Evolutionary conservation across 1,140 invertebrate genomes (phyloP), one percentile per base, ranked within the genome.

Genomic region (Phymorhynchus buccinoides): DNA sequence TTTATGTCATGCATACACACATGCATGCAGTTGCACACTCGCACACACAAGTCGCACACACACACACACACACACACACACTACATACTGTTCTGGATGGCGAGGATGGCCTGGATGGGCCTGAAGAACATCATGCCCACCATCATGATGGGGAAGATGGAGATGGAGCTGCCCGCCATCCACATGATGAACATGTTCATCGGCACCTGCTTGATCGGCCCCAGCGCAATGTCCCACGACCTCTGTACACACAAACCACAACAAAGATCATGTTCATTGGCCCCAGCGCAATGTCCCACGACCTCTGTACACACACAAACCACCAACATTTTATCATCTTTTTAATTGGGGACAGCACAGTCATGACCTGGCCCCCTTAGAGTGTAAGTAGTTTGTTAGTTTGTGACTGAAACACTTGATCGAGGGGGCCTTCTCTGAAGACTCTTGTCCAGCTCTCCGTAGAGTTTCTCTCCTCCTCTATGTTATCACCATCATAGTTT

Each of bases 61-160:
- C 16, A 27, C 62, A 66, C n/a, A 75, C 35, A 75, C 66, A 71
- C 66, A 71, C 7, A 80, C 16, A 42, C 68, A n/a, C 6, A 88
- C 91, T 89, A 77, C n/a, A n/a, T n/a, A 91, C 91, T 91, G 84
- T 89, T 90, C 62, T 90, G 89, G 35, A 90, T 87, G 2, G 97
- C 95, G 91, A 99, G 97, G 32, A 99, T 94, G 14, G 98, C 97
- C 94, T 99, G 98, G 3, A 99, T 96, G 27, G 98, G 98, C 88
- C 98, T 94, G 85, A 99, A 96, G 87, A 99, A 97, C 92, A 99
- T 95, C 99, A 99, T 99, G 56, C 98, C 98, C 32, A 99, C 97
- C 98, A 99, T 99, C 99, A 99, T 99, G n/a, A 99, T 99, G 1
- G 99, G 99, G 91, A 99, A 99, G 88, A 99, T 99, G 0, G 98